phyloP scores from a whole-genome alignment of 1,140 invertebrate species.

The Diorhabda carinulata region DNA sequence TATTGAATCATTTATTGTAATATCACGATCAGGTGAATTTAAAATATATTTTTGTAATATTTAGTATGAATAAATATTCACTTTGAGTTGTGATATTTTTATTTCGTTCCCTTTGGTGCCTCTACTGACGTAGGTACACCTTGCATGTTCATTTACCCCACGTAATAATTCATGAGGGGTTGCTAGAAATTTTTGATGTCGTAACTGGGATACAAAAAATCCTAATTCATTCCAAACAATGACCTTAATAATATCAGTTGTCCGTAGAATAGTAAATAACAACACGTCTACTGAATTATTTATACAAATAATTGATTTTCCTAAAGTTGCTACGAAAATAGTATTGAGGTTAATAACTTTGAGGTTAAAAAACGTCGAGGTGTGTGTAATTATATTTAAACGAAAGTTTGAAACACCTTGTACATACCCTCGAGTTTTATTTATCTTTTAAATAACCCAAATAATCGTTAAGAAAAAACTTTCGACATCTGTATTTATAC shows the following conservation, averaged over 20 bases:
- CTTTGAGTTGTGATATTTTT: neutral
- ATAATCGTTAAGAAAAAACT: too few relatives aligned
- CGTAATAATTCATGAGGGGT: constrained; percentile 5
- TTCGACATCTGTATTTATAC: too few relatives aligned
- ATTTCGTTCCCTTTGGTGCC: neutral
- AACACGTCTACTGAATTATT: neutral
- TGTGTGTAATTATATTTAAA: too few relatives aligned
- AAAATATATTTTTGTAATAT: neutral
- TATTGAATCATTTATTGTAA: neutral
- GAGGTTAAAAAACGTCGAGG: neutral
- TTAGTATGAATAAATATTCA: neutral
- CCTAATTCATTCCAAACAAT: neutral
- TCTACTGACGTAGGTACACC: neutral
- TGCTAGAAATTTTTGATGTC: neutral
- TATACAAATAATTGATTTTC: neutral
- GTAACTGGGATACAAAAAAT: neutral
- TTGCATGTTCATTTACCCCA: constrained; percentile 9
- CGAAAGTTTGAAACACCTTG: too few relatives aligned
- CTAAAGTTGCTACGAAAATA: neutral
- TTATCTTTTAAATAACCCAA: too few relatives aligned
- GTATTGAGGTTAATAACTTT: neutral
- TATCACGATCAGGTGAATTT: neutral
- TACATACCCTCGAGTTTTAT: too few relatives aligned
- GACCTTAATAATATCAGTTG: neutral
- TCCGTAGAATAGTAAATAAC: neutral